Conservation (phyloP, 2,797 vertebrate genomes). For the Molossus molossus region DNA sequence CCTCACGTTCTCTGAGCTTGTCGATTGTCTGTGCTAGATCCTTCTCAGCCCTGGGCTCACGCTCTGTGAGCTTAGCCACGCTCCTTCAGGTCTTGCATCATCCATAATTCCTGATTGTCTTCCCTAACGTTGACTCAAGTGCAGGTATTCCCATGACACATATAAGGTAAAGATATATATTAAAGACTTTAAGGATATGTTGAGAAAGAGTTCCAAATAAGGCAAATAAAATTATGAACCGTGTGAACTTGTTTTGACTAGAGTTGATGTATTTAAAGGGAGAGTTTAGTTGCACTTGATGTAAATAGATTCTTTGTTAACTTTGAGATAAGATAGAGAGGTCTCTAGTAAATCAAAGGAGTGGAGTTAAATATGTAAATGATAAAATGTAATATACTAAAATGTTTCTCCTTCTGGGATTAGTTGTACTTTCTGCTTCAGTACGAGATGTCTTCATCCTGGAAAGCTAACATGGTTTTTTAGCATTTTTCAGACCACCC, state of each 20-base stretch:
- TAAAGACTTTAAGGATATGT: constrained; percentile 11
- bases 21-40: not conserved
- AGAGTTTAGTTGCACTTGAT: constrained; percentile 3
- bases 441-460: not conserved
- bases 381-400: not conserved
- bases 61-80: not conserved
- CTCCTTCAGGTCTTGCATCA: constrained; percentile 20
- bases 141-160: not conserved
- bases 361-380: not conserved
- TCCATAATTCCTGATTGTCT: not conserved
- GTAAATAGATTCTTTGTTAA: not conserved
- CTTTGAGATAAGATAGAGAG: not conserved
- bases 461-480: not conserved
- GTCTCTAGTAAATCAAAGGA: not conserved
- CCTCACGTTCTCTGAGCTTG: not conserved
- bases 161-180: not conserved
- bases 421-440: constrained; percentile 11
- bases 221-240: not conserved
- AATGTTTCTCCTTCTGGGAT: not conserved
- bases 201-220: not conserved
- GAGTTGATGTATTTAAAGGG: not conserved
- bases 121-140: not conserved
- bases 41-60: not conserved
- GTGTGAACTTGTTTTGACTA: not conserved
- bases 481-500: not conserved